Evolutionary conservation across 2,797 vertebrate species (phyloP).

Genomic region (Phataginus tricuspis): DNA sequence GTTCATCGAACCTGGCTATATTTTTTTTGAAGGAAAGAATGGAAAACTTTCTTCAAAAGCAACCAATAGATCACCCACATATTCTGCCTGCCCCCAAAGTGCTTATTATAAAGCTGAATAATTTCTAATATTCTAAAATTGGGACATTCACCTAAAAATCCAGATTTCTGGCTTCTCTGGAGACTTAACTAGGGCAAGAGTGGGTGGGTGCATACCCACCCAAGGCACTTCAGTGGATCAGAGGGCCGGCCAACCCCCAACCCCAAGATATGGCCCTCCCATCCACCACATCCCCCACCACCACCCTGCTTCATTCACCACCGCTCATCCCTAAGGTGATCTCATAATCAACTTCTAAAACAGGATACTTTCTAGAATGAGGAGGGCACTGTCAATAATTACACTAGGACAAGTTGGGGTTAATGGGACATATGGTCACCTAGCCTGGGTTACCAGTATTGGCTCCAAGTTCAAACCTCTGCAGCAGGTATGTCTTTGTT

Average conservation of each 20-base stretch:
- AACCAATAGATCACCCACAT: not conserved
- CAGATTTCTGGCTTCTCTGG: not conserved
- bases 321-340: not conserved
- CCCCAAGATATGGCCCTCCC: fast-evolving
- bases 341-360: not conserved
- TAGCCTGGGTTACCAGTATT: not conserved
- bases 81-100: not conserved
- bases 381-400: not conserved
- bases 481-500: not conserved
- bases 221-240: not conserved
- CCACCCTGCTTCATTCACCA: fast-evolving
- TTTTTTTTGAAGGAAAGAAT: not conserved
- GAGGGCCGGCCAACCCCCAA: not conserved
- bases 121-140: not conserved
- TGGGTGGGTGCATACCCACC: not conserved
- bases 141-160: not conserved
- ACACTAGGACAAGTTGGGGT: not conserved
- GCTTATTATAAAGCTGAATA: not conserved
- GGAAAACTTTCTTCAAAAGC: not conserved
- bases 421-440: not conserved
- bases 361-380: not conserved
- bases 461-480: not conserved
- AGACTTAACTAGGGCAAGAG: not conserved
- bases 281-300: not conserved
- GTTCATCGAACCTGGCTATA: not conserved